Conservation (phyloP, 2,888 invertebrate genomes). For the Tipula lateralis region DNA sequence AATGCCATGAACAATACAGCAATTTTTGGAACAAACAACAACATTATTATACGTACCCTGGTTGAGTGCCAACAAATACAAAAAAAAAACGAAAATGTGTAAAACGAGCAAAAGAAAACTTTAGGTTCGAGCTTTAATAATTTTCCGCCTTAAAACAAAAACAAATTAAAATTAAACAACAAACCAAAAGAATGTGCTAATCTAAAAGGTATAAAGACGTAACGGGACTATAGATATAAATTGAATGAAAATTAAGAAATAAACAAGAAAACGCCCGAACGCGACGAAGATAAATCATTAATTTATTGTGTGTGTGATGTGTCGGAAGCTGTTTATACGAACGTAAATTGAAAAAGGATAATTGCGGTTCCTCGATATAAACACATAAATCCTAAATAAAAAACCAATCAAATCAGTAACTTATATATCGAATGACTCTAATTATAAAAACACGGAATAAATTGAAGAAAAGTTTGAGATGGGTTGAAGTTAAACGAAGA, state of each 20-base stretch:
- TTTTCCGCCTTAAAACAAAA: not conserved
- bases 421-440: not conserved
- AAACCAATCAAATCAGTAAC: not conserved
- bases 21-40: not conserved
- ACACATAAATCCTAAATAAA: not conserved
- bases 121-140: not conserved
- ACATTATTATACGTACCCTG: not conserved
- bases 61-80: no score
- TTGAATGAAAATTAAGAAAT: not conserved
- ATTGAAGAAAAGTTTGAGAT: not conserved
- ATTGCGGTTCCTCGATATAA: not conserved
- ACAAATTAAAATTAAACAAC: no score
- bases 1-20: not conserved
- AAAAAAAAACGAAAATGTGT: not conserved
- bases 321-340: not conserved
- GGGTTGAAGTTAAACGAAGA: not conserved
- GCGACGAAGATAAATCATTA: not conserved
- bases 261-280: not conserved
- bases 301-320: not conserved
- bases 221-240: not conserved
- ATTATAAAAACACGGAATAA: not conserved
- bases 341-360: not conserved
- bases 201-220: not conserved
- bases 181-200: not conserved
- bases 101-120: not conserved